Conservation (phyloP, 2,797 vertebrate species). For the Helostoma temminkii region DNA sequence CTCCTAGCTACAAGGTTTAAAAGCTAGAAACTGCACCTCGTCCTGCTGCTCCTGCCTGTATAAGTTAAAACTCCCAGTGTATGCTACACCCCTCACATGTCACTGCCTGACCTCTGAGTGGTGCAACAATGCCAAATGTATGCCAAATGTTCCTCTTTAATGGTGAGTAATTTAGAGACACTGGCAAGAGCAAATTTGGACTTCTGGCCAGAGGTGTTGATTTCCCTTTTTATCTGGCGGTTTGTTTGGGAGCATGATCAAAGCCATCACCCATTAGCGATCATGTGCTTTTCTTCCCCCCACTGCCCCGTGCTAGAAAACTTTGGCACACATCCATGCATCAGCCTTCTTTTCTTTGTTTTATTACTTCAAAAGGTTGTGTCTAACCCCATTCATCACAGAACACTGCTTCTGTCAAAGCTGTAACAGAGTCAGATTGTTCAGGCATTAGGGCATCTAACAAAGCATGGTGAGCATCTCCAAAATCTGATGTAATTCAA, state of each 20-base stretch:
- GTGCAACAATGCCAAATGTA: conserved; percentile 56
- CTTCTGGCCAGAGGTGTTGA: conserved; percentile 71
- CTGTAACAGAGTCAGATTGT: conserved; percentile 69
- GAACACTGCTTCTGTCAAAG: conserved; percentile 60
- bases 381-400: conserved; percentile 69
- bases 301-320: conserved; percentile 40
- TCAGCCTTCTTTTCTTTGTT: conserved; percentile 68
- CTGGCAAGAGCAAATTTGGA: conserved; percentile 66
- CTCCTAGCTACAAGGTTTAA: conserved; percentile 41
- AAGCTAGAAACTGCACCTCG: conserved; percentile 25
- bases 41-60: conserved; percentile 22
- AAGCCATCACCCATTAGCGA: conserved; percentile 66
- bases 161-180: conserved; percentile 67
- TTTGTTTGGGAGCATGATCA: conserved; percentile 74
- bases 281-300: conserved; percentile 53
- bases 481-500: conserved; percentile 70
- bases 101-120: conserved; percentile 36
- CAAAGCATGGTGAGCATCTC: conserved; percentile 63
- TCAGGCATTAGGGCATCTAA: conserved; percentile 62
- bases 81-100: conserved; percentile 41
- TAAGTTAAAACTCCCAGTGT: conserved; percentile 17
- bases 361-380: conserved; percentile 78
- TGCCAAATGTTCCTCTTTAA: conserved; percentile 68
- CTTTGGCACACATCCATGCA: conserved; percentile 60
- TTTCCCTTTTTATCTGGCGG: conserved; percentile 71